Conservation (phyloP, 2,888 invertebrate species). For the Caenorhabditis angaria region DNA sequence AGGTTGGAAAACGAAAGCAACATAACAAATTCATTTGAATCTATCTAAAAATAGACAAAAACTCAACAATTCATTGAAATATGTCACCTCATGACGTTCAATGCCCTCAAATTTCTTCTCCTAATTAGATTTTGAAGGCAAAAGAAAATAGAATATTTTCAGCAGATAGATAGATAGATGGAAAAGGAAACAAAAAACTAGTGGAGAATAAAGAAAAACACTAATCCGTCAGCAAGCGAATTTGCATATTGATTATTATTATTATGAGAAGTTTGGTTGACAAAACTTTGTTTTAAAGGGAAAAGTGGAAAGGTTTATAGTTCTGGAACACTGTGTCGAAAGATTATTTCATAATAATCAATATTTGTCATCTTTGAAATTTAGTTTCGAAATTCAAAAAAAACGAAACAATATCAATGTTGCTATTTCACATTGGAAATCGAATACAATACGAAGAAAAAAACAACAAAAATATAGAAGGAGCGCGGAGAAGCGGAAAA, state of each 20-base stretch:
- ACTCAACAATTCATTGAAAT: not conserved
- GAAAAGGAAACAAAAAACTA: too few relatives aligned
- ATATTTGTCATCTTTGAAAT: too few relatives aligned
- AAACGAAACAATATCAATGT: not conserved
- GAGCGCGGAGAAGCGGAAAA: constrained; percentile 15
- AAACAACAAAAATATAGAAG: constrained; percentile 5
- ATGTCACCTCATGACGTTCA: not conserved
- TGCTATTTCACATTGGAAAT: constrained; percentile 17
- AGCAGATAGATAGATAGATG: not conserved
- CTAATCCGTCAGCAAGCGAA: not conserved
- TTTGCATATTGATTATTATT: constrained; percentile 1
- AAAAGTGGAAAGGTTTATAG: too few relatives aligned
- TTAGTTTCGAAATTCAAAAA: too few relatives aligned
- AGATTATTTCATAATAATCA: too few relatives aligned
- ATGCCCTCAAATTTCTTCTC: not conserved
- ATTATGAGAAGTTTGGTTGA: not conserved
- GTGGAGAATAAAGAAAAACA: not conserved
- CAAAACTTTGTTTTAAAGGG: too few relatives aligned
- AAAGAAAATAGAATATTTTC: not conserved
- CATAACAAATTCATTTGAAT: too few relatives aligned
- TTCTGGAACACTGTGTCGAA: too few relatives aligned
- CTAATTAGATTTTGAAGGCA: not conserved
- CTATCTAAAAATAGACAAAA: not conserved
- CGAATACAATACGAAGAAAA: constrained; percentile 25
- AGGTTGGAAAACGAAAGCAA: too few relatives aligned